Percentiles rank a stretch among this genome's conserved stretches.
These are phyloP conservation scores for Hydrozoanthus tunicans DNA, from an alignment of 64 coral and sea anemone species.

Conservation along the genomic window DNA sequence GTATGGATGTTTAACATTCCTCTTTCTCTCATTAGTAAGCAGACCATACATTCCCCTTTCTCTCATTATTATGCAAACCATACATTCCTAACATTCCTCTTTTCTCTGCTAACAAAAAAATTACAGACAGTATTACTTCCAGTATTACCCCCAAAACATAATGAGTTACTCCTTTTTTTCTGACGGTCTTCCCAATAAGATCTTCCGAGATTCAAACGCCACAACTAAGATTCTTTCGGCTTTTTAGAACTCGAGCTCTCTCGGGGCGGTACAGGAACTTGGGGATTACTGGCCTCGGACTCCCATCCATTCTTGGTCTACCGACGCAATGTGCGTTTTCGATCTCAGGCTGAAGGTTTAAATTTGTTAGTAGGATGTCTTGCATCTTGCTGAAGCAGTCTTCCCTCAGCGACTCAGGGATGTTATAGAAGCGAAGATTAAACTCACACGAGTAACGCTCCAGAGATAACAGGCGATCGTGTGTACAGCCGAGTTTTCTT, in stretches of 20 bases:
- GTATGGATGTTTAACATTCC: too few species aligned
- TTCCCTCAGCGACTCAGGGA: conserved; percentile 11
- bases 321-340: conserved; percentile 38
- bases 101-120: too few species aligned
- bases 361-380: conserved; percentile 5
- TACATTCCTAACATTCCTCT: too few species aligned
- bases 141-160: too few species aligned
- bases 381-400: conserved; percentile 15
- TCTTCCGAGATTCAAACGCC: not conserved
- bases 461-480: conserved; percentile 3
- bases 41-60: too few species aligned
- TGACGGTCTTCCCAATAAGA: conserved; percentile 38
- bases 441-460: conserved; percentile 4
- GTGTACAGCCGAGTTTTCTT: not conserved
- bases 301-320: conserved; percentile 6
- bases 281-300: conserved; percentile 10
- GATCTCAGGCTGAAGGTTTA: conserved; percentile 21
- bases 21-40: too few species aligned
- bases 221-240: conserved; percentile 9
- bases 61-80: too few species aligned
- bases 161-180: not conserved
- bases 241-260: conserved; percentile 2
- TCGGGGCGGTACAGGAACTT: conserved; percentile 11
- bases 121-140: too few species aligned
- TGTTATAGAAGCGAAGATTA: conserved; percentile 3